Evolutionary conservation across 2,888 invertebrate genomes (phyloP), one percentile per base, ranked within the genome.

Genomic region (Mimachlamys varia): DNA sequence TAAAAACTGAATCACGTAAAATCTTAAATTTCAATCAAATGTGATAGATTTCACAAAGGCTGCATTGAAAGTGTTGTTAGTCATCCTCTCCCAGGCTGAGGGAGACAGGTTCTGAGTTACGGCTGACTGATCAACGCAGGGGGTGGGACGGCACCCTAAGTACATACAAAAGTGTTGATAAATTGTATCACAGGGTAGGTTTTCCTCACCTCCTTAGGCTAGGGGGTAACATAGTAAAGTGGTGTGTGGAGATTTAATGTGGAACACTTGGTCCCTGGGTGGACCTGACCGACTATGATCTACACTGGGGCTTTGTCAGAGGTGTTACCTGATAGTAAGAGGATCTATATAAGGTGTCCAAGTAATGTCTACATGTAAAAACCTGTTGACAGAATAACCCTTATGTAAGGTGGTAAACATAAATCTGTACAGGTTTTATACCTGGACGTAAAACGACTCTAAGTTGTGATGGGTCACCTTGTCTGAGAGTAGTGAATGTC

Each of bases 381-480:
- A 76, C 76, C 76, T 76, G 76, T 76, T 76, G 76, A 76, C 76
- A 76, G 33, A 10, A 76, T 27, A 76, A 76, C 76, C 76, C 58
- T 58, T 22, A 33, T 76, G 76, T 76, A 76, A 76, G 76, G 76
- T 33, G 33, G 33, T 33, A 10, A 76, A 76, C 12, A 12, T 76
- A 76, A 33, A 76, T 76, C 76, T 76, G 22, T 76, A 13, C 27
- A 76, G 33, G 27, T 33, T 33, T 76, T 76, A 76, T 76, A 76
- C 76, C 76, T 76, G 76, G 76, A 76, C 33, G 76, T 76, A 76
- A 76, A 76, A 76, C 22, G 27, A 27, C 76, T 76, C 76, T 76
- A 33, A 33, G 27, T 76, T 27, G 22, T 76, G 27, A 15, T 12
- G 33, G 76, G 76, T 76, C 76, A 76, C 76, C 76, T 76, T 76